Percentiles rank a stretch among this genome's conserved stretches.
Conservation (phyloP, 2,888 invertebrate genomes). For the Dexiosoma caninum region DNA sequence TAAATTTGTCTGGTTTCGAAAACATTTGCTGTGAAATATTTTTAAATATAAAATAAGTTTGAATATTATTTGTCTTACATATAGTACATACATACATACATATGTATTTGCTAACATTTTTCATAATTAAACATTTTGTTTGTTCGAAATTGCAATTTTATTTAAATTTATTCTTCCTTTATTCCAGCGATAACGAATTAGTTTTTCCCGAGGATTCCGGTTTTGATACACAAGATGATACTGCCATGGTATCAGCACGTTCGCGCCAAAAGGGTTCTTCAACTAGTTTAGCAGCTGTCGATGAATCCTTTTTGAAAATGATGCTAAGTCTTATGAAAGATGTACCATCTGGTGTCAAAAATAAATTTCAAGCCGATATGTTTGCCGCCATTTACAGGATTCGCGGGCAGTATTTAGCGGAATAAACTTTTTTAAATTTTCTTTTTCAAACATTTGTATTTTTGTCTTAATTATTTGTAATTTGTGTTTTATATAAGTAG, state of each 20-base stretch:
- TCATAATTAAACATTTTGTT: no score
- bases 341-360: conserved; percentile 48
- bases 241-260: neutral
- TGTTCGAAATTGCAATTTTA: neutral
- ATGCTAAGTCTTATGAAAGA: conserved; percentile 56
- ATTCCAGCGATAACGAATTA: conserved; percentile 34
- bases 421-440: neutral
- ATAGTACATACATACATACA: no score
- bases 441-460: neutral
- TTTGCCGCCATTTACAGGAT: conserved; percentile 55
- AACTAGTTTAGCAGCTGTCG: neutral
- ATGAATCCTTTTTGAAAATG: conserved; percentile 55
- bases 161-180: neutral
- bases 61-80: neutral
- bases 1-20: no score
- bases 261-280: neutral
- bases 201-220: conserved; percentile 44
- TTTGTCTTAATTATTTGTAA: neutral
- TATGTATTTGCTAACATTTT: no score
- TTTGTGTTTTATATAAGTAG: neutral
- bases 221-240: conserved; percentile 44
- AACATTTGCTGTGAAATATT: no score
- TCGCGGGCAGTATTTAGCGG: conserved; percentile 42
- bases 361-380: conserved; percentile 61
- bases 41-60: neutral